Conservation (phyloP, 2,113 vertebrate genomes). For the Emydura subglobosa region DNA sequence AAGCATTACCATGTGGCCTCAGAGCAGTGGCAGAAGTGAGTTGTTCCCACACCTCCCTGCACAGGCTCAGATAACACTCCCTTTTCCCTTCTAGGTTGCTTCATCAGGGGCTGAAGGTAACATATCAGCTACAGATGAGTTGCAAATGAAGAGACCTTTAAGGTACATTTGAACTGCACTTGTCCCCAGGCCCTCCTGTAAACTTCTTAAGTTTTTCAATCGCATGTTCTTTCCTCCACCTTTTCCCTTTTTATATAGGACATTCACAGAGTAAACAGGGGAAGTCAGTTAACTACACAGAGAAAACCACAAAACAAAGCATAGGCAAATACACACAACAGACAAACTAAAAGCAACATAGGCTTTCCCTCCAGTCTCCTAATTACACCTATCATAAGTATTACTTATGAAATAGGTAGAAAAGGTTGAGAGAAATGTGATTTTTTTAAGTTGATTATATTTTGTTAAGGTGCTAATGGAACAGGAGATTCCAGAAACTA, state of each 20-base stretch:
- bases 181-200: background rate
- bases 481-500: conserved; percentile 19
- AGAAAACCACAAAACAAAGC: conserved; percentile 6
- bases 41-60: background rate
- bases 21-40: background rate
- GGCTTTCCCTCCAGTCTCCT: background rate
- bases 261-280: background rate
- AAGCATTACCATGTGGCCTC: background rate
- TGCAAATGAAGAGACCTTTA: background rate
- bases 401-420: background rate
- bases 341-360: background rate
- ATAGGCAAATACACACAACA: background rate
- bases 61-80: background rate
- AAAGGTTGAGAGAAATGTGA: background rate
- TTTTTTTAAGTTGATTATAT: background rate
- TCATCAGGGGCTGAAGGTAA: background rate
- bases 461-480: background rate
- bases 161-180: background rate
- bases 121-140: background rate
- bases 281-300: background rate
- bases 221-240: background rate
- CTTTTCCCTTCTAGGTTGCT: background rate
- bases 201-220: background rate
- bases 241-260: background rate
- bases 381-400: background rate